Conservation (phyloP, 2,888 invertebrate species). For the Troides oblongomaculatus region DNA sequence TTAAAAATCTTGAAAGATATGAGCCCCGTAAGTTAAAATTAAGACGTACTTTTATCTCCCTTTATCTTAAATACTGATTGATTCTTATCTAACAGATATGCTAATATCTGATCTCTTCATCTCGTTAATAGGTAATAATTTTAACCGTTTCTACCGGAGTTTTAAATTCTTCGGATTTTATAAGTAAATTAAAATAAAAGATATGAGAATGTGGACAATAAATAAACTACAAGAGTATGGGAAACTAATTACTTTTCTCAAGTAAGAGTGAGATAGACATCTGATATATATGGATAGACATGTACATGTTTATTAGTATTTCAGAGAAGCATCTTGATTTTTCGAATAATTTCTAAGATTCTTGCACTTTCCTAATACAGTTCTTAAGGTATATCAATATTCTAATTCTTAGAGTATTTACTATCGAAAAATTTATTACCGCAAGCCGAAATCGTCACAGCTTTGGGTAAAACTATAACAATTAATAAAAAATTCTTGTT, state of each 20-base stretch:
- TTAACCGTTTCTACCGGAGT: conserved; percentile 25
- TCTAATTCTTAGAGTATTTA: too few relatives aligned
- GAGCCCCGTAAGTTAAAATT: conserved; percentile 5
- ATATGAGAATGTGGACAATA: conserved; percentile 14
- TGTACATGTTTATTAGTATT: too few relatives aligned
- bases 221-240: conserved; percentile 16
- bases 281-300: conserved; percentile 13
- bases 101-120: conserved; percentile 27
- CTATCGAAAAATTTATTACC: too few relatives aligned
- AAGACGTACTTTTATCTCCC: conserved; percentile 21
- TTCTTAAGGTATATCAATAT: too few relatives aligned
- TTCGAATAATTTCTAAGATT: too few relatives aligned
- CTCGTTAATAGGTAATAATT: conserved; percentile 24
- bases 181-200: conserved; percentile 24
- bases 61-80: conserved; percentile 27
- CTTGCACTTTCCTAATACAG: too few relatives aligned
- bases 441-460: too few relatives aligned
- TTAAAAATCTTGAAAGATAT: conserved; percentile 1
- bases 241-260: conserved; percentile 26
- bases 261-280: conserved; percentile 20
- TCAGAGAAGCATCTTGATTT: too few relatives aligned
- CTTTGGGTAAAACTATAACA: too few relatives aligned
- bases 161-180: conserved; percentile 23
- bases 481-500: too few relatives aligned
- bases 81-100: conserved; percentile 27